Conservation (phyloP, 2,888 invertebrate genomes). For the Leptarthrus brevirostris region DNA sequence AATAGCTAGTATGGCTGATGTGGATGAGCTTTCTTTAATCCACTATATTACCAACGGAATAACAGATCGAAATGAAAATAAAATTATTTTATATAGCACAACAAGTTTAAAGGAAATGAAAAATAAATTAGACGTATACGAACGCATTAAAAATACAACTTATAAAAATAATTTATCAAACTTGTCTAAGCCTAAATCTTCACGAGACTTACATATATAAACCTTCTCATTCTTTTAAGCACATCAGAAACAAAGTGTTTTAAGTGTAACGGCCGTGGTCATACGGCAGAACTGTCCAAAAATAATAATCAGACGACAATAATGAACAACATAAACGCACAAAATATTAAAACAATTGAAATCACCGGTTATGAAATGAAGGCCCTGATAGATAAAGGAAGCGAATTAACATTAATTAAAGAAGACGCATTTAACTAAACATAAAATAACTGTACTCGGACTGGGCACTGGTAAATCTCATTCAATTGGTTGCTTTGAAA, state of each 20-base stretch:
- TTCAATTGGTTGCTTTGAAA: neutral
- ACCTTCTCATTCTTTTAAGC: neutral
- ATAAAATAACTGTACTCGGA: conserved; percentile 1
- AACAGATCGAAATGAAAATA: conserved; percentile 1
- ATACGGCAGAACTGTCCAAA: too few relatives aligned
- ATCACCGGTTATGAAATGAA: neutral
- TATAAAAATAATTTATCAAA: neutral
- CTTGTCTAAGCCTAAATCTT: neutral
- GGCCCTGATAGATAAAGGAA: neutral
- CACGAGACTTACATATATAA: too few relatives aligned
- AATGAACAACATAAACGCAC: neutral
- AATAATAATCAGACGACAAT: too few relatives aligned
- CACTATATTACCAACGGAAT: conserved; percentile 23
- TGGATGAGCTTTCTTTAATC: neutral
- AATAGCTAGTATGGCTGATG: neutral
- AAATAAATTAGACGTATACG: conserved; percentile 19
- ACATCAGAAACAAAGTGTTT: neutral
- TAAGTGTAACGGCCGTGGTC: neutral
- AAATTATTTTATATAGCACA: neutral
- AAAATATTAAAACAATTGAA: conserved; percentile 19
- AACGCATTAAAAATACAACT: neutral
- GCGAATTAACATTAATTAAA: neutral
- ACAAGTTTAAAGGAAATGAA: conserved; percentile 2
- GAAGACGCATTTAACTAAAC: conserved; percentile 6
- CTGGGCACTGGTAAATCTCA: conserved; percentile 2